Evolutionary conservation across 2,888 invertebrate species (phyloP).

Genomic region (Aphelenchoides bicaudatus): DNA sequence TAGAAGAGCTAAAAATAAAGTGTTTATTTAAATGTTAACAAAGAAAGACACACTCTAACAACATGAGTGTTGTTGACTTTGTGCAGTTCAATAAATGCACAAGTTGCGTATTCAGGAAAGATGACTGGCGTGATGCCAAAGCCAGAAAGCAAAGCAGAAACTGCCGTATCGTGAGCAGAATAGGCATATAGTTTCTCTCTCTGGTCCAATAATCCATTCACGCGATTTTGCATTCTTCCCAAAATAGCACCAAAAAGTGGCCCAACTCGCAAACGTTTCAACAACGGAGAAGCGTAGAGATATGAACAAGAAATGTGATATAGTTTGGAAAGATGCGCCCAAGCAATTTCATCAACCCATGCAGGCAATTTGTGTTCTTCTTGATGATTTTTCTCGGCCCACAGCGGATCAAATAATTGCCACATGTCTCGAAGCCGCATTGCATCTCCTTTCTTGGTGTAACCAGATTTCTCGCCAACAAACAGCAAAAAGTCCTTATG

Average conservation of each 20-base stretch:
- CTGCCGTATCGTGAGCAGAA: slow-evolving; percentile 58
- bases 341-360: slow-evolving; percentile 51
- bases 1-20: slow-evolving; percentile 41
- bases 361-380: slow-evolving; percentile 42
- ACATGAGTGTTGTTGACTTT: slow-evolving; percentile 29
- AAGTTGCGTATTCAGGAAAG: slow-evolving; percentile 53
- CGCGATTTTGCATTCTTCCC: slow-evolving; percentile 42
- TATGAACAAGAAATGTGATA: slow-evolving; percentile 44
- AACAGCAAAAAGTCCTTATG: slow-evolving; percentile 38
- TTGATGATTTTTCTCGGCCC: slow-evolving; percentile 39
- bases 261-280: slow-evolving; percentile 50
- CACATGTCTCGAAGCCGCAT: slow-evolving; percentile 44
- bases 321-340: slow-evolving; percentile 35
- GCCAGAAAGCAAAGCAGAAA: slow-evolving; percentile 50
- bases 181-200: slow-evolving; percentile 52
- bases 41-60: slow-evolving; percentile 31
- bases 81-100: slow-evolving; percentile 53
- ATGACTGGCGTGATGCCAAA: slow-evolving; percentile 45
- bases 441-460: slow-evolving; percentile 23
- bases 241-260: slow-evolving; percentile 51
- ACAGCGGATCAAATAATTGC: slow-evolving; percentile 49
- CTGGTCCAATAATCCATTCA: slow-evolving; percentile 32
- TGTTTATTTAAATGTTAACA: background rate
- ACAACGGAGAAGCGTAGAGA: slow-evolving; percentile 40
- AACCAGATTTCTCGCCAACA: slow-evolving; percentile 42